These are phyloP conservation scores for Lampris incognitus DNA, from an alignment of 2,113 vertebrate species.

Conservation along the genomic window DNA sequence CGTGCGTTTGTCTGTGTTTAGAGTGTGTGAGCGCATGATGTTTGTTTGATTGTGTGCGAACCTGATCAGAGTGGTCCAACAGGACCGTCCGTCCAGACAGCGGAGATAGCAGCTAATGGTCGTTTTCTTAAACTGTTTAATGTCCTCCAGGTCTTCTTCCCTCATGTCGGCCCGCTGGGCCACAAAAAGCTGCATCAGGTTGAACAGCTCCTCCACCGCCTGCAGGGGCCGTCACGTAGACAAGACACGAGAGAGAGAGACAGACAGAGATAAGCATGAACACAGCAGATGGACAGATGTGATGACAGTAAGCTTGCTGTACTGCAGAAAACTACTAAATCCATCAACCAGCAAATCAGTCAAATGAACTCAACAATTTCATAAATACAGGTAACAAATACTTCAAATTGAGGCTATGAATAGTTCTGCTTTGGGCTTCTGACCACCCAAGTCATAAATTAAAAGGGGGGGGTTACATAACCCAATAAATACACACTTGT, in stretches of 20 bases:
- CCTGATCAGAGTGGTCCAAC: slow-evolving; percentile 99
- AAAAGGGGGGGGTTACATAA: too few relatives aligned
- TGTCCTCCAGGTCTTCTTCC: slow-evolving; percentile 95
- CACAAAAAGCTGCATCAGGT: slow-evolving; percentile 98
- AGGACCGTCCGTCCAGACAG: slow-evolving; percentile 97
- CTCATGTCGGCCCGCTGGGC: slow-evolving; percentile 96
- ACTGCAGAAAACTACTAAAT: too few relatives aligned
- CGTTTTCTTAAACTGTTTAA: slow-evolving; percentile 99
- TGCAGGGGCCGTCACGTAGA: slow-evolving; percentile 65
- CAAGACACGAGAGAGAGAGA: background rate
- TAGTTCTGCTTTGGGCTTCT: too few relatives aligned
- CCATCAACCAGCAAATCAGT: too few relatives aligned
- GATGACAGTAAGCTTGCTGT: too few relatives aligned
- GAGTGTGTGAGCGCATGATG: background rate
- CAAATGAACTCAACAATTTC: too few relatives aligned
- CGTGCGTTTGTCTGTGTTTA: background rate
- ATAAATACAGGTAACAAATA: too few relatives aligned
- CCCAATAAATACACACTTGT: too few relatives aligned
- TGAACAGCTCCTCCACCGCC: slow-evolving; percentile 98
- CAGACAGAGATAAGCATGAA: background rate
- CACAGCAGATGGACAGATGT: background rate
- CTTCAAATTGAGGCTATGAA: too few relatives aligned
- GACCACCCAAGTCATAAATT: too few relatives aligned
- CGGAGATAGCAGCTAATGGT: slow-evolving; percentile 99
- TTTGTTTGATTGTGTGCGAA: slow-evolving; percentile 34